Percentiles rank a stretch among this genome's conserved stretches.
phyloP scores from a whole-genome alignment of 2,113 vertebrate genomes.

The Ginglymostoma cirratum region DNA sequence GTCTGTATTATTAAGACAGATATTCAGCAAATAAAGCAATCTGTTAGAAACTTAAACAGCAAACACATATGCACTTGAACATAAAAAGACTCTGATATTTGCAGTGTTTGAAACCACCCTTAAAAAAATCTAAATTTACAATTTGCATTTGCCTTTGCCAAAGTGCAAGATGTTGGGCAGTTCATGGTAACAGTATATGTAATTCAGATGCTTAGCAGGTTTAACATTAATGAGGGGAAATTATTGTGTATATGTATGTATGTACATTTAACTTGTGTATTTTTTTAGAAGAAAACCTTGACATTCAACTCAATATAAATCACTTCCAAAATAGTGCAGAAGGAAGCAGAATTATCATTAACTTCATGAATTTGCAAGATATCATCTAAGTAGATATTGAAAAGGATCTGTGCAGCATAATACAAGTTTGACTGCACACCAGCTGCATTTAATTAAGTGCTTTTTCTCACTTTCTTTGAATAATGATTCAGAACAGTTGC shows the following conservation, averaged over 20 bases:
- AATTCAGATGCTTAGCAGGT: neutral
- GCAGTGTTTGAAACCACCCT: neutral
- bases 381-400: neutral
- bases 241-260: neutral
- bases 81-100: neutral
- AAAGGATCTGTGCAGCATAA: neutral
- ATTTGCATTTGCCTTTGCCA: neutral
- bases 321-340: neutral
- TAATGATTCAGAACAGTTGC: slow-evolving; percentile 11
- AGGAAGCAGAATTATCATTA: neutral
- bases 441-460: neutral
- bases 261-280: neutral
- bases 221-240: neutral
- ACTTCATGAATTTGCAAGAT: neutral
- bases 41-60: neutral
- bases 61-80: neutral
- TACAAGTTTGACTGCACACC: neutral
- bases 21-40: neutral
- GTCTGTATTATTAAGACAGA: neutral
- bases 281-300: neutral
- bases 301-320: neutral
- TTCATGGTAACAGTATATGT: neutral
- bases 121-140: neutral
- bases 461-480: neutral
- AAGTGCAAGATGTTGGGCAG: neutral